Evolutionary conservation across 2,113 vertebrate species (phyloP).

Genomic region (Murina feae): DNA sequence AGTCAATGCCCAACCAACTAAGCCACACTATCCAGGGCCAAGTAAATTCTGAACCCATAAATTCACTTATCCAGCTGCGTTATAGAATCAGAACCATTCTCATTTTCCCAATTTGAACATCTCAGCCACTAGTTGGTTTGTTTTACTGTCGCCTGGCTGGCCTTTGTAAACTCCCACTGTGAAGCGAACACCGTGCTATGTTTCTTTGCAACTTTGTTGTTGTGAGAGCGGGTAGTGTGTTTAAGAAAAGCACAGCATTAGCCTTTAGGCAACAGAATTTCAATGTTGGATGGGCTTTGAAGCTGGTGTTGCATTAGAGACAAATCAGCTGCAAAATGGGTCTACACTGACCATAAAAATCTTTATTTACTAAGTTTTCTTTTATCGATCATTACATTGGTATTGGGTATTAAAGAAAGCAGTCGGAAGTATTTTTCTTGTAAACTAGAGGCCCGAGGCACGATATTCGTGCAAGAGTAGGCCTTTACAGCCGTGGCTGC

Average conservation of each 20-base stretch:
- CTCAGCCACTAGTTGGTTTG: not conserved
- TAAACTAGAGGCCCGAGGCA: not conserved
- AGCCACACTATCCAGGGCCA: no score
- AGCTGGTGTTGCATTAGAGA: not conserved
- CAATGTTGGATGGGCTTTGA: not conserved
- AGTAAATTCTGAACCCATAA: not conserved
- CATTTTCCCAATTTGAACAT: not conserved
- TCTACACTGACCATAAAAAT: not conserved
- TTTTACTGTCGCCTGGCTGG: not conserved
- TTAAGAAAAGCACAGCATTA: not conserved
- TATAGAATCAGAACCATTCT: not conserved
- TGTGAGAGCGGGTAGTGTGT: not conserved
- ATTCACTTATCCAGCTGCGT: not conserved
- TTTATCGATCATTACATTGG: constrained; percentile 12
- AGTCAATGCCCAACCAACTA: no score
- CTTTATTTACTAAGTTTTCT: not conserved
- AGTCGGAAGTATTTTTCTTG: not conserved
- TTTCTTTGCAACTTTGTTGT: not conserved
- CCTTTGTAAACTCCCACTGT: not conserved
- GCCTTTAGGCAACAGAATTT: constrained; percentile 21
- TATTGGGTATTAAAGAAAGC: constrained; percentile 3
- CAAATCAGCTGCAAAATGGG: constrained; percentile 6
- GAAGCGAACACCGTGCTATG: not conserved
- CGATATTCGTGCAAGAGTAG: no score
- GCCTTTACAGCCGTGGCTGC: no score